Evolutionary conservation across 2,113 vertebrate species (phyloP).

Genomic region (Callionymus lyra): DNA sequence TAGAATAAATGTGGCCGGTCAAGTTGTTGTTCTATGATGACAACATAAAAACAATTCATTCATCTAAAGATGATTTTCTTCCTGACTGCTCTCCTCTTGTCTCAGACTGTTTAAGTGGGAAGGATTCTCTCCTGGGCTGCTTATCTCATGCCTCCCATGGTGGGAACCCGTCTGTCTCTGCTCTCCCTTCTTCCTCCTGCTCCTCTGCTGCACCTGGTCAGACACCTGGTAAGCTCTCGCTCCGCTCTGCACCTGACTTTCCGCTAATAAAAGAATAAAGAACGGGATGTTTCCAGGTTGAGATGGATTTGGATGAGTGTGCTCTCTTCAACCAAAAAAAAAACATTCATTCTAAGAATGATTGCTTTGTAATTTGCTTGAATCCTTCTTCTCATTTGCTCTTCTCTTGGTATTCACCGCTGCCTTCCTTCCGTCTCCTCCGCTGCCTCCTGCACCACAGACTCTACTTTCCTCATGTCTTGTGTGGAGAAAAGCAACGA

Average conservation of each 20-base stretch:
- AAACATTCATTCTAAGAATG: too few relatives aligned
- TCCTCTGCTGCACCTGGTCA: slow-evolving; percentile 56
- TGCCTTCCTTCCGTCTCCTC: slow-evolving; percentile 30
- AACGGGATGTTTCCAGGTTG: too few relatives aligned
- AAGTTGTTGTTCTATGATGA: too few relatives aligned
- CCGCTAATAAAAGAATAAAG: too few relatives aligned
- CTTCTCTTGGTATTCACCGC: slow-evolving; percentile 32
- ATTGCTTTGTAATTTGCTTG: too few relatives aligned
- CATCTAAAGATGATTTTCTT: too few relatives aligned
- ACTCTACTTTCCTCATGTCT: slow-evolving; percentile 90
- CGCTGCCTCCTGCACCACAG: slow-evolving; percentile 71
- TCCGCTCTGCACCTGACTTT: slow-evolving; percentile 8
- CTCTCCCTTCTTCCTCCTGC: slow-evolving; percentile 46
- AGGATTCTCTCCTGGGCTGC: slow-evolving; percentile 85
- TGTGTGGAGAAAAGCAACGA: slow-evolving; percentile 85
- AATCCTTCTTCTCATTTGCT: slow-evolving; percentile 27
- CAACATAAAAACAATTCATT: too few relatives aligned
- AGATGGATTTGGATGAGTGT: too few relatives aligned
- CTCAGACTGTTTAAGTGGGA: slow-evolving; percentile 83
- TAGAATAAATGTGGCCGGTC: not conserved
- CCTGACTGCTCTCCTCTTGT: slow-evolving; percentile 30
- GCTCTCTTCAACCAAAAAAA: too few relatives aligned
- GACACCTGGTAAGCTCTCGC: slow-evolving; percentile 76
- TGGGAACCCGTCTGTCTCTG: slow-evolving; percentile 53
- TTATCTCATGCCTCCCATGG: slow-evolving; percentile 74